Conservation (phyloP, 2,113 vertebrate species). For the Xiphophorus hellerii region DNA sequence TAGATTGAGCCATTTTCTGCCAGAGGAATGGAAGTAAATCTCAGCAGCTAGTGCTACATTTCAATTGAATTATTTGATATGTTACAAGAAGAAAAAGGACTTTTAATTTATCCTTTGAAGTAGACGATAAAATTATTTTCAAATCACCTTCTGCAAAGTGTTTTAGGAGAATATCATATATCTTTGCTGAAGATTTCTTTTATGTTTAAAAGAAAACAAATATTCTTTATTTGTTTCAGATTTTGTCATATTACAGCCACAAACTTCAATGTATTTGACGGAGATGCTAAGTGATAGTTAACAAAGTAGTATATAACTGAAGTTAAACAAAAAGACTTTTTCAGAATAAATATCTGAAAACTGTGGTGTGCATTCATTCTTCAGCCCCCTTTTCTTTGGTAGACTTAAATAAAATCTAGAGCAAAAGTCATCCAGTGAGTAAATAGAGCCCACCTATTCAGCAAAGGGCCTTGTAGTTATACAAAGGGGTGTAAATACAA, state of each 20-base stretch:
- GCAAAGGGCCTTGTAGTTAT: too few relatives aligned
- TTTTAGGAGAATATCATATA: constrained; percentile 2
- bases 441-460: too few relatives aligned
- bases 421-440: too few relatives aligned
- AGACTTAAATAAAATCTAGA: too few relatives aligned
- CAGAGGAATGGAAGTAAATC: constrained; percentile 33
- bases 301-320: too few relatives aligned
- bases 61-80: constrained; percentile 38
- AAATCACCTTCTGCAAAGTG: background rate
- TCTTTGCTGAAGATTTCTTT: background rate
- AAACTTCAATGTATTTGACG: too few relatives aligned
- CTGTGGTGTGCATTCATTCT: too few relatives aligned
- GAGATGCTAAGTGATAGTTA: too few relatives aligned
- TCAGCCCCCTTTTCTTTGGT: too few relatives aligned
- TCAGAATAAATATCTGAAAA: too few relatives aligned
- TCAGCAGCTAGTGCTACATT: constrained; percentile 34
- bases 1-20: constrained; percentile 51
- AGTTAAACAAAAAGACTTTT: too few relatives aligned
- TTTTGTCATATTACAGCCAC: background rate
- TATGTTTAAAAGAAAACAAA: background rate
- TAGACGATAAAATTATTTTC: constrained; percentile 6
- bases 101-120: constrained; percentile 21
- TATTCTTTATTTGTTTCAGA: background rate
- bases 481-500: too few relatives aligned
- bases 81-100: constrained; percentile 13